These are phyloP conservation scores for Tokudaia muenninki DNA, from an alignment of 2,797 vertebrate species.

Conservation along the genomic window DNA sequence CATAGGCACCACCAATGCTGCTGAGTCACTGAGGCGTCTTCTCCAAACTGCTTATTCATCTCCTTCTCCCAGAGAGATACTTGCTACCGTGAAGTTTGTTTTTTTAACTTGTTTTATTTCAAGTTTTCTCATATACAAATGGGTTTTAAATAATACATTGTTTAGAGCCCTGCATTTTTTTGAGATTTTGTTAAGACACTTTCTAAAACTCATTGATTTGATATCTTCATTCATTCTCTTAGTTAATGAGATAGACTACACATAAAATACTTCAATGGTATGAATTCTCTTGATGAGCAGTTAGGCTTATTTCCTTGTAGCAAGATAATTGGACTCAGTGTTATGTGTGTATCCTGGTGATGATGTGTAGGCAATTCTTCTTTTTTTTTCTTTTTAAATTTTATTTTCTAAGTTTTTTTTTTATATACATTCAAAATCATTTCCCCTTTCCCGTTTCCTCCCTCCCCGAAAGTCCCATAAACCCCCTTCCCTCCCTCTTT, in stretches of 20 bases:
- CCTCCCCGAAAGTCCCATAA: no score
- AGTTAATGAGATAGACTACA: not conserved
- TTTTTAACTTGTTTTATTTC: constrained; percentile 4
- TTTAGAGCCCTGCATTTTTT: constrained; percentile 8
- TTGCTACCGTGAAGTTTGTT: not conserved
- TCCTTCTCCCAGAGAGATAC: not conserved
- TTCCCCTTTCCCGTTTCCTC: no score
- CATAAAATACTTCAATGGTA: not conserved
- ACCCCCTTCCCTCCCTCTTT: no score
- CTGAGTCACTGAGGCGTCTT: not conserved
- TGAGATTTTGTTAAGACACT: not conserved
- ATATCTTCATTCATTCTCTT: not conserved
- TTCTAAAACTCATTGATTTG: constrained; percentile 16
- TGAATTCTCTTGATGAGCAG: not conserved
- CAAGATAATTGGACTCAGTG: not conserved
- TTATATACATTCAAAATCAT: no score
- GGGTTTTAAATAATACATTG: not conserved
- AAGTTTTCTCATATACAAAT: not conserved
- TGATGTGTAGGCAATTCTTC: not conserved
- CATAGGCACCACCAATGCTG: not conserved
- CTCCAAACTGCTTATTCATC: not conserved
- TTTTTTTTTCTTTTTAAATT: no score
- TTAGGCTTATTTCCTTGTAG: not conserved
- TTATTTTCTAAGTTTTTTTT: no score
- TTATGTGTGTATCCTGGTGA: not conserved